Conservation (phyloP, 2,888 invertebrate genomes). For the Alviniconcha strummeri region DNA sequence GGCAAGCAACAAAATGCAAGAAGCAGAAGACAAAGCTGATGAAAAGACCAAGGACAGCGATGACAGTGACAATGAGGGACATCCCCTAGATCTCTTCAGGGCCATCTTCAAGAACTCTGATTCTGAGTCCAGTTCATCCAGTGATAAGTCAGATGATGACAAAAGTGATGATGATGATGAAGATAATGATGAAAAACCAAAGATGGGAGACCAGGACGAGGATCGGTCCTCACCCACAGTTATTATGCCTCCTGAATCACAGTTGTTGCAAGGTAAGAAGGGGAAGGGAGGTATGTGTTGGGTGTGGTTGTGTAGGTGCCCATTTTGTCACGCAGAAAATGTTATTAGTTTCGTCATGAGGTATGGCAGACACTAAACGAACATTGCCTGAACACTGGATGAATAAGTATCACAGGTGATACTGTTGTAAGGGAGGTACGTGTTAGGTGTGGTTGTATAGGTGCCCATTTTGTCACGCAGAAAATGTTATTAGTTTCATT, state of each 20-base stretch:
- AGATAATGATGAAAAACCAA: slow-evolving; percentile 39
- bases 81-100: slow-evolving; percentile 87
- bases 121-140: slow-evolving; percentile 70
- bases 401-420: too few species aligned
- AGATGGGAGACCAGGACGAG: slow-evolving; percentile 13
- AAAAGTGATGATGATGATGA: slow-evolving; percentile 33
- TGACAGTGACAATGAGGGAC: slow-evolving; percentile 70
- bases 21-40: not conserved
- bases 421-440: not conserved
- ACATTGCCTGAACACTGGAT: too few species aligned
- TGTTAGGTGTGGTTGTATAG: not conserved
- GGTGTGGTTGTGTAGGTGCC: slow-evolving; percentile 3
- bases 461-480: not conserved
- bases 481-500: too few species aligned
- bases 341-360: too few species aligned
- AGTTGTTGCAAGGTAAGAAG: not conserved
- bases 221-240: not conserved
- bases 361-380: too few species aligned
- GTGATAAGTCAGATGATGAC: slow-evolving; percentile 27
- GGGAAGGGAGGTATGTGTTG: not conserved
- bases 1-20: not conserved
- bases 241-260: not conserved
- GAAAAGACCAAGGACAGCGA: not conserved
- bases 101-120: slow-evolving; percentile 91
- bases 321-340: too few species aligned